These are phyloP conservation scores for Sula dactylatra DNA, from an alignment of 2,113 vertebrate genomes.

Conservation along the genomic window DNA sequence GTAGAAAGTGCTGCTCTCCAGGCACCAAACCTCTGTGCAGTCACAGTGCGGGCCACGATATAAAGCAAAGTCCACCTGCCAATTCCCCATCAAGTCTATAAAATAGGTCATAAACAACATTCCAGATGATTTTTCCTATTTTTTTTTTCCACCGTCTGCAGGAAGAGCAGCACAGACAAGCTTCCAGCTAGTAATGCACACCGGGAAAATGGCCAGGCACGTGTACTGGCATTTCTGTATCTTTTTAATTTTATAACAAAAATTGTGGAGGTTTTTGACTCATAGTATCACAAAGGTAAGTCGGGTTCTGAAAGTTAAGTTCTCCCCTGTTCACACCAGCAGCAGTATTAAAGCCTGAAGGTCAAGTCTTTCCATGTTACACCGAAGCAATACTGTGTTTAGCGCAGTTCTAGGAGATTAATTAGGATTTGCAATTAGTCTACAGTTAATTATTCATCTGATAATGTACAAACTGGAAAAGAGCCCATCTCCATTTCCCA, in stretches of 20 bases:
- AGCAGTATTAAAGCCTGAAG: neutral
- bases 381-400: neutral
- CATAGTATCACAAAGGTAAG: neutral
- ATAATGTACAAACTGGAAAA: constrained; percentile 34
- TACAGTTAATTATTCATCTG: constrained; percentile 57
- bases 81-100: neutral
- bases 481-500: constrained; percentile 1
- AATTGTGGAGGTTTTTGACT: neutral
- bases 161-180: neutral
- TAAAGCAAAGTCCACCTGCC: neutral
- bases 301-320: neutral
- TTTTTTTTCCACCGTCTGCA: neutral
- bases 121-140: neutral
- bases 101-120: neutral
- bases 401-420: neutral
- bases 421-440: constrained; percentile 45
- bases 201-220: accelerated
- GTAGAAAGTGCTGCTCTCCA: accelerated
- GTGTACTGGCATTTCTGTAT: accelerated
- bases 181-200: neutral
- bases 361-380: neutral
- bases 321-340: neutral
- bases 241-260: neutral
- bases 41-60: accelerated
- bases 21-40: neutral